phyloP scores from a whole-genome alignment of 92 coral and sea anemone species.

The Porites evermanni region DNA sequence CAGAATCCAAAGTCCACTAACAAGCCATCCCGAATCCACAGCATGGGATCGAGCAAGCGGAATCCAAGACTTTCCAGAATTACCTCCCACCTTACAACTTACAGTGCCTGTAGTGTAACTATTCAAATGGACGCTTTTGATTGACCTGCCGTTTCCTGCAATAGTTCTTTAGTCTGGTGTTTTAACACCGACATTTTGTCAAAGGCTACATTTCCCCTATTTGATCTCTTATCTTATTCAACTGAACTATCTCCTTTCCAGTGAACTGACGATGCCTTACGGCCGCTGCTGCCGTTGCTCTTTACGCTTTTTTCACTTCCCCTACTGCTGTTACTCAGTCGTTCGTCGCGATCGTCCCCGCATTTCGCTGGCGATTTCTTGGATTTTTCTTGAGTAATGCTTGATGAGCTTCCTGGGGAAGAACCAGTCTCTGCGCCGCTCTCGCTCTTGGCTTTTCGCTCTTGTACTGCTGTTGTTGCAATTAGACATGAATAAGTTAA shows the following conservation, averaged over 20 bases:
- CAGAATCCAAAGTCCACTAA: no score
- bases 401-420: conserved; percentile 30
- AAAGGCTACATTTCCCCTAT: no score
- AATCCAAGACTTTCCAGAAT: no score
- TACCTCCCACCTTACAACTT: no score
- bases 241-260: conserved; percentile 17
- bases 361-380: neutral
- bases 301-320: neutral
- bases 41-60: no score
- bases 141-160: no score
- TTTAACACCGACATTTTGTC: neutral
- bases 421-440: conserved; percentile 16
- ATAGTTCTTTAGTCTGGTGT: neutral
- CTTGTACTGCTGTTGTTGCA: conserved; percentile 27
- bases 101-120: no score
- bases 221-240: neutral
- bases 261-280: neutral
- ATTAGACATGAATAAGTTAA: neutral
- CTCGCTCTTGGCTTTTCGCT: conserved; percentile 31
- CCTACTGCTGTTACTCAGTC: conserved; percentile 28
- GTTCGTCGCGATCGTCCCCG: conserved; percentile 29
- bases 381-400: neutral
- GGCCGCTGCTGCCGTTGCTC: neutral
- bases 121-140: no score
- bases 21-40: no score